Evolutionary conservation across 2,888 invertebrate genomes (phyloP).

Genomic region (Cotesia congregata): DNA sequence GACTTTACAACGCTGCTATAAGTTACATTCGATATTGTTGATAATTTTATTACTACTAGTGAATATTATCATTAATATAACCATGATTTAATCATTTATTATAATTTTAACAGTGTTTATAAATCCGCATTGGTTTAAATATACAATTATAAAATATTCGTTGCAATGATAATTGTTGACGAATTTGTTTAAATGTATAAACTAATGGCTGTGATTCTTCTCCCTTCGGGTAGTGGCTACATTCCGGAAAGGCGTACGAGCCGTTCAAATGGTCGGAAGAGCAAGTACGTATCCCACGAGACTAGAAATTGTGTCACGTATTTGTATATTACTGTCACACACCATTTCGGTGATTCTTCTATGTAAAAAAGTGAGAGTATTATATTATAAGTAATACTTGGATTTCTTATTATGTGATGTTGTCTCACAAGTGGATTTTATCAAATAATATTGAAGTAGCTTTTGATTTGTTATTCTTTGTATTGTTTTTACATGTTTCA

Average conservation of each 20-base stretch:
- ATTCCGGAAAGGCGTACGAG: conserved; percentile 99
- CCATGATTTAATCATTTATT: too few relatives aligned
- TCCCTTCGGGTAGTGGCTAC: conserved; percentile 90
- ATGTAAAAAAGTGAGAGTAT: conserved; percentile 9
- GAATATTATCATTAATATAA: too few relatives aligned
- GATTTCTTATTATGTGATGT: not conserved
- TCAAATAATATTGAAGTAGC: not conserved
- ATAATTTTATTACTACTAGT: too few relatives aligned
- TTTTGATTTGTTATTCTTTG: not conserved
- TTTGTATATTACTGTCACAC: conserved; percentile 53
- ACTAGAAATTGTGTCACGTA: conserved; percentile 67
- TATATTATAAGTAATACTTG: not conserved
- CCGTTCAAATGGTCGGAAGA: conserved; percentile 98
- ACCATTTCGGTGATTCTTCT: conserved; percentile 21
- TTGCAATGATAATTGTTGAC: conserved; percentile 17
- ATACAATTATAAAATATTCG: too few relatives aligned
- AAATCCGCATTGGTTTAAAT: too few relatives aligned
- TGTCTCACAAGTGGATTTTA: conserved; percentile 11
- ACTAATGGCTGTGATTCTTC: conserved; percentile 73
- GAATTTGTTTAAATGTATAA: conserved; percentile 57
- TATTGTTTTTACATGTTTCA: not conserved
- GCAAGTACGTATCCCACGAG: conserved; percentile 90
- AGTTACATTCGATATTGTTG: too few relatives aligned
- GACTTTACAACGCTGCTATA: too few relatives aligned
- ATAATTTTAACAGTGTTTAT: too few relatives aligned